Base-by-base conservation (phyloP, 2,888 invertebrate species). In the Heliconius aoede region DNA sequence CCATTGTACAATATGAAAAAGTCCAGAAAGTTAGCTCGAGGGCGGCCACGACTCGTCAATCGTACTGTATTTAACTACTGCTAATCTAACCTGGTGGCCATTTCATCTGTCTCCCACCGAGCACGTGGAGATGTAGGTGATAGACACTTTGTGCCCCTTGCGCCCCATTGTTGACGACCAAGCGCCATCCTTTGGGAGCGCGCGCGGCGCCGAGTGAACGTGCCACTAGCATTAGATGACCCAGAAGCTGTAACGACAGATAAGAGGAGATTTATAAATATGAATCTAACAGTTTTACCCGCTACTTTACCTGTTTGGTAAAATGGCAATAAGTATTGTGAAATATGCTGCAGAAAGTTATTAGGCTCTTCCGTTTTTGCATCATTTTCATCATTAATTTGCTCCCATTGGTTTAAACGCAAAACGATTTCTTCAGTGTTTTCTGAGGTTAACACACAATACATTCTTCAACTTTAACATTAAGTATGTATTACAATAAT, bases 61-160 rank as follows among this genome's bases (percentile, higher is more conserved):
- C 15, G 13, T 55, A 55, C 55, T 55, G 9, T 55, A 55, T 9
- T 46, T 46, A 1, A 46, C 46, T 1, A 46, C 46, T 46, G 18
- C 0, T 46, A 46, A 46, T 26, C 86, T 95, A 96, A 61, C 96
- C 96, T 0, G 97, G 97, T 0, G 97, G 97, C 97, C 97, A 97
- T 0, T 90, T 91, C 95, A 98, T 94, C 90, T 98, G 97, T 68
- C 97, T 88, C 0, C 97, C 97, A 0, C 98, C 98, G 60, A 98
- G 86, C 61, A 98, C 96, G 87, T 98, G 98, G 40, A 98, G 85
- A 85, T 98, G 98, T 4, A 98, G 91, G 86, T 98, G 98, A 90
- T 96, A 97, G 4, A 98, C 97, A 9, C 96, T 96, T 88, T 98
- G 98, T n/a, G 96, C 96, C 0, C 97, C 98, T 81, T 97, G 95